Percentiles rank a stretch among this genome's conserved stretches.
Conservation (phyloP, 2,113 vertebrate genomes). For the Notechis scutatus region DNA sequence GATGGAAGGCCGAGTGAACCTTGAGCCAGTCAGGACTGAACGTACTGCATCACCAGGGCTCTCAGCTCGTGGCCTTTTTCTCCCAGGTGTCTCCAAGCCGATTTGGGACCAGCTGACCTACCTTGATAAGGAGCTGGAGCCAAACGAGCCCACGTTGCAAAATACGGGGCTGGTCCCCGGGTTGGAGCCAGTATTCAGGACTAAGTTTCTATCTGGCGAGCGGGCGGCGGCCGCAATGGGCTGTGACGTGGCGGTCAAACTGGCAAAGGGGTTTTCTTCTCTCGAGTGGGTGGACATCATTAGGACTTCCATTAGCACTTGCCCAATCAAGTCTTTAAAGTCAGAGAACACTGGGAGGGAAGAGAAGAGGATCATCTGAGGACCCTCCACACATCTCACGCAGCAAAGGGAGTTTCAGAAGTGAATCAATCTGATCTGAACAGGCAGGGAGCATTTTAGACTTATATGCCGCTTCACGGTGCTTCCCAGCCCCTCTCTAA, state of each 20-base stretch:
- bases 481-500: too few species aligned
- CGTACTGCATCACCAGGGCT: neutral
- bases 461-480: too few species aligned
- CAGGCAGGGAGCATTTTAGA: neutral
- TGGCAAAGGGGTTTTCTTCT: constrained; percentile 94
- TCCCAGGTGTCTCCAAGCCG: constrained; percentile 17
- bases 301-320: constrained; percentile 98
- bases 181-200: constrained; percentile 80
- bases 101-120: constrained; percentile 65
- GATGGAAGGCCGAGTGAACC: too few species aligned
- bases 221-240: constrained; percentile 88
- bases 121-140: constrained; percentile 93
- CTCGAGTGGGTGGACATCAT: constrained; percentile 95
- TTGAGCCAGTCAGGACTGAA: too few species aligned
- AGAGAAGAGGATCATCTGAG: neutral
- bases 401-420: neutral
- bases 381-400: neutral
- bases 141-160: constrained; percentile 83
- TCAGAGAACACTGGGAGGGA: constrained; percentile 85
- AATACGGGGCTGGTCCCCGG: constrained; percentile 90
- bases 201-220: constrained; percentile 84
- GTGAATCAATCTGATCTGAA: neutral
- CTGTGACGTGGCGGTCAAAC: constrained; percentile 93
- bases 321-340: constrained; percentile 96
- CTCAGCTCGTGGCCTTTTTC: too few species aligned